phyloP scores from a whole-genome alignment of 2,113 vertebrate genomes.

The Sinocyclocheilus anophthalmus region DNA sequence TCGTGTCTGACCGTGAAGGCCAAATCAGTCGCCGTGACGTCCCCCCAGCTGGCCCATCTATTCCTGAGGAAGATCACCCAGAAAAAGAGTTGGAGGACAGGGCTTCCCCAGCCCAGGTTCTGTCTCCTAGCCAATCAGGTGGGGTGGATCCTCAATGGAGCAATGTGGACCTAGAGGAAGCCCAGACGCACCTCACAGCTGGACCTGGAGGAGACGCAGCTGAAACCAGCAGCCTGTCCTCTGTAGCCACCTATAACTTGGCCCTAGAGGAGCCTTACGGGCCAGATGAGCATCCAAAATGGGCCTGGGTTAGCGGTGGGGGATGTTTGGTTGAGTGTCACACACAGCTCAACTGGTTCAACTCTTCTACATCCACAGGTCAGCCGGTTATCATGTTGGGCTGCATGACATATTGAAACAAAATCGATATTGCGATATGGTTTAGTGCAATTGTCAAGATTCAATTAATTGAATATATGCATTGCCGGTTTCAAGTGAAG shows the following conservation, averaged over 20 bases:
- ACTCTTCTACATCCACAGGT: conserved; percentile 76
- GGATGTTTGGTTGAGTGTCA: conserved; percentile 86
- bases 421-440: not conserved
- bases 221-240: conserved; percentile 81
- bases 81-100: conserved; percentile 43
- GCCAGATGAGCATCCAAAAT: conserved; percentile 81
- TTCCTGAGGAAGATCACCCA: conserved; percentile 62
- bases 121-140: conserved; percentile 58
- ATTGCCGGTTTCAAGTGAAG: not conserved
- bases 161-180: conserved; percentile 91
- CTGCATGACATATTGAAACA: not conserved
- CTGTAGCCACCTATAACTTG: conserved; percentile 77
- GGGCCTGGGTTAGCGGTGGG: conserved; percentile 93
- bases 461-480: too few species aligned
- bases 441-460: not conserved
- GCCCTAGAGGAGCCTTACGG: conserved; percentile 82
- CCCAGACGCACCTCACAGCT: conserved; percentile 67
- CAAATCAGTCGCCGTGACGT: conserved; percentile 43
- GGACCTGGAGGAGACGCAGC: conserved; percentile 61
- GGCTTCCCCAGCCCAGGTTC: not conserved
- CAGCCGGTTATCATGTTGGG: conserved; percentile 43
- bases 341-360: conserved; percentile 85
- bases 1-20: conserved; percentile 74
- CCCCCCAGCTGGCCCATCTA: conserved; percentile 44
- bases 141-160: conserved; percentile 83